Evolutionary conservation across 2,888 invertebrate species (phyloP), one percentile per base, ranked within the genome.

Genomic region (Lumbricus terrestris): DNA sequence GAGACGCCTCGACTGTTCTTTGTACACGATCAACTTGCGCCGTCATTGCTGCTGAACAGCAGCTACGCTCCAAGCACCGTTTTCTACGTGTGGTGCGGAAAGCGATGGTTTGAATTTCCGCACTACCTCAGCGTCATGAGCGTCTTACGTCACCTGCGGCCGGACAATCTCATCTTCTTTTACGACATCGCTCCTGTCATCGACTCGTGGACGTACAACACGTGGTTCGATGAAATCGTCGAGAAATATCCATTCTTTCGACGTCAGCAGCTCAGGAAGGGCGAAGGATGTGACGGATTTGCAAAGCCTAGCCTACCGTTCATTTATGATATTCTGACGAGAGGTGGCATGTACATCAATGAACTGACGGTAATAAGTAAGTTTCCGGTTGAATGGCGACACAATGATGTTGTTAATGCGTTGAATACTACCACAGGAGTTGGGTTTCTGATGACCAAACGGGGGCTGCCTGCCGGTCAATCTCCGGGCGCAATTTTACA

Each of bases 41-140:
- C 42, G 33, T 88, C 37, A 4, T n/a, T 54, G 29, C 40, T 92
- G 35, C 90, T 92, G 69, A 82, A 90, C 47, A 89, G 90, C 16
- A 85, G 91, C n/a, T 85, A 90, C 33, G 89, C 91, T 33, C 91
- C 92, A 29, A 92, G 91, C 83, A 91, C 88, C 11, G 93, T 94
- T 1, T 93, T 92, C 89, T 94, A 92, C 91, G 93, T 94, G 2
- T 94, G 94, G 94, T 94, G 94, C 90, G 92, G 93, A 1, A 92
- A 93, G 40, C 82, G 92, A 23, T 93, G 93, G 88, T 93, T 94
- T 89, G 92, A 93, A 85, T 94, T 93, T 91, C 91, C 92, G 15
- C 93, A 94, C 90, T 94, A 94, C 91, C 90, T 94, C 37, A 94
- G 94, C 88, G 93, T 94, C 23, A 42, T 93, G 42, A 94, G 94